Base-by-base conservation (phyloP, 2,797 vertebrate genomes). In the Oceanodroma leucorhoa region DNA sequence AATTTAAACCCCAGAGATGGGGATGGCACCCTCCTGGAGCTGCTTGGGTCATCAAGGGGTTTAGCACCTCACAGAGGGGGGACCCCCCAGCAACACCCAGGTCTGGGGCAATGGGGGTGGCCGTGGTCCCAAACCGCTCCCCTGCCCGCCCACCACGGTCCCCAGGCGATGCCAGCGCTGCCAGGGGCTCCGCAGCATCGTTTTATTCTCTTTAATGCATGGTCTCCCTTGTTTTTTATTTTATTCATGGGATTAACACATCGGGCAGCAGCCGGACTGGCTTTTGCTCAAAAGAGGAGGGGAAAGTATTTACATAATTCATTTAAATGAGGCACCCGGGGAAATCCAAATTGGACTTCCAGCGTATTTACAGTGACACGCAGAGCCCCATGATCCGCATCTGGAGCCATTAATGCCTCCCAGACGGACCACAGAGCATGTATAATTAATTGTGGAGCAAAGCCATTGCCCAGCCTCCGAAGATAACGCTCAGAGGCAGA, bases 311-410 rank as follows among this genome's bases (percentile, higher is more conserved):
- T 95, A 65, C 93, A 95, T 96, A 90, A 95, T 94, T 96, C 94
- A 94, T 90, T 79, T 57, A 87, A 93, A 96, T 89, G 92, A 95
- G 92, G 92, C 96, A 95, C 78, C 83, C 21, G 36, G 95, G 94
- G 90, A 93, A 95, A 93, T 71, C 96, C 95, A 95, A 95, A 94
- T 92, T 90, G 95, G 95, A 38, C 94, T 89, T 70, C 15, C 90
- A 92, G 93, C 77, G 3, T 95, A 83, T 90, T 96, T 79, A 38
- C 92, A 84, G 93, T 87, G 93, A 80, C 95, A 90, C 7, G 50
- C 83, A n/a, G 96, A 88, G 92, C 88, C 87, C 92, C 54, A 9
- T 12, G 24, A 84, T 69, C 95, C 38, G 36, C 95, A 90, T 76
- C 93, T 89, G 90, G 95, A 95, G 94, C 92, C 92, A 48, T 92